Base-by-base conservation (phyloP, 2,113 vertebrate genomes). In the Gila orcuttii region DNA sequence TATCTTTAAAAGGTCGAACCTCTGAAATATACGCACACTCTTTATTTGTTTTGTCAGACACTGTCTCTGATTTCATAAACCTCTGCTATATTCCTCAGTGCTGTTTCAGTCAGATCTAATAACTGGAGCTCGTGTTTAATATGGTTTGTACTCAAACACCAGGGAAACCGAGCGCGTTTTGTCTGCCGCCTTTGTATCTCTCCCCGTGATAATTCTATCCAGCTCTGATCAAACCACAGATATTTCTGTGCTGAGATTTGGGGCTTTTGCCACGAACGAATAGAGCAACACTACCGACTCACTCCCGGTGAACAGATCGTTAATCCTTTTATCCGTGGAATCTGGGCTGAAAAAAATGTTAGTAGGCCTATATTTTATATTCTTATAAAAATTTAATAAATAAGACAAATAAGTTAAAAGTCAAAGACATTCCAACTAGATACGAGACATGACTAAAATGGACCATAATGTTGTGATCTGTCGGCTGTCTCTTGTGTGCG, bases 201-300 rank as follows among this genome's bases (percentile, higher is more conserved):
- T 91, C 92, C 89, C 86, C 92, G 92, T 93, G 94, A 93, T 94
- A 94, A 91, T 93, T 94, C 92, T 91, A 90, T 93, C 93, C 93
- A 90, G 79, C 89, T 92, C 91, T 78, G 85, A 90, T 94, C 91
- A 94, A 92, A 90, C 92, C 91, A 92, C 90, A 73, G 47, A 89
- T 93, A 82, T 91, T 88, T 86, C 85, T 64, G 89, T 87, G 88
- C 89, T 68, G 88, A 91, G 86, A 88, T 90, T 86, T 89, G 85
- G 89, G 73, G 90, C 87, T 25, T 91, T 87, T 90, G 90, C 90
- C 91, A 82, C 68, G 71, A 78, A 85, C 79, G 45, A 88, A 62
- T 83, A 31, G 79, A 89, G 90, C 90, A 87, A 87, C 88, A 39
- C 66, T 73, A 31, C 68, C 52, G 85, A 55, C 80, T 33, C 45